Base-by-base conservation (phyloP, 2,797 vertebrate genomes). In the Sciurus vulgaris region DNA sequence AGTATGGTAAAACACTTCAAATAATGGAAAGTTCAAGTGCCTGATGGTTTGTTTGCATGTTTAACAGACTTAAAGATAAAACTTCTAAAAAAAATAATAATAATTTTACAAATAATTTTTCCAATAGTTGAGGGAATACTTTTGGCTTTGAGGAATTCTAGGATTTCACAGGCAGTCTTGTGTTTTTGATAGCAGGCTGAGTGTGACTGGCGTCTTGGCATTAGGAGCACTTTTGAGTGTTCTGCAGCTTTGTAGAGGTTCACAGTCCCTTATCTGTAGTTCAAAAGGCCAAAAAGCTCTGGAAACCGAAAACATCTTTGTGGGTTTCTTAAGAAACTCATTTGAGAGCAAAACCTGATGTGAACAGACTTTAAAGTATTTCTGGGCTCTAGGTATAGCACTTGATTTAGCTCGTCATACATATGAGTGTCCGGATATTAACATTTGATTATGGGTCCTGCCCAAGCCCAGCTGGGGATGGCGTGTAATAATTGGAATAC, bases 41-140 rank as follows among this genome's bases (percentile, higher is more conserved):
- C 76, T 87, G 7, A 12, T 79, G 51, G 44, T 44, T 67, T 72
- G 49, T 83, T 83, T 82, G 67, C 69, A 49, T 30, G 0, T 72
- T 78, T 86, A 30, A 38, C 49, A 79, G 70, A 17, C 56, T 91
- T 82, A 26, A 78, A 91, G 24, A 74, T 59, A 92, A 88, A 88
- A 83, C 28, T 83, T 78, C 12, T 15, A 18, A 74, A 89, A 81
- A 54, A 54, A 17, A 18, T n/a, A 38, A 54, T 26, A n/a, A 33
- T 44, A 33, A 84, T 61, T 79, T 93, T 59, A 41, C 18, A 70
- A 44, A 17, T 82, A 41, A 38, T 22, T 91, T 89, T 90, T 70
- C 35, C 70, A 41, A 70, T 85, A 49, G 73, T 38, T 12, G 18
- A 76, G 41, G 77, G 77, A 20, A 13, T 61, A 35, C 41, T 54